phyloP scores from a whole-genome alignment of 2,888 invertebrate species.

The Acanthosepion esculentum region DNA sequence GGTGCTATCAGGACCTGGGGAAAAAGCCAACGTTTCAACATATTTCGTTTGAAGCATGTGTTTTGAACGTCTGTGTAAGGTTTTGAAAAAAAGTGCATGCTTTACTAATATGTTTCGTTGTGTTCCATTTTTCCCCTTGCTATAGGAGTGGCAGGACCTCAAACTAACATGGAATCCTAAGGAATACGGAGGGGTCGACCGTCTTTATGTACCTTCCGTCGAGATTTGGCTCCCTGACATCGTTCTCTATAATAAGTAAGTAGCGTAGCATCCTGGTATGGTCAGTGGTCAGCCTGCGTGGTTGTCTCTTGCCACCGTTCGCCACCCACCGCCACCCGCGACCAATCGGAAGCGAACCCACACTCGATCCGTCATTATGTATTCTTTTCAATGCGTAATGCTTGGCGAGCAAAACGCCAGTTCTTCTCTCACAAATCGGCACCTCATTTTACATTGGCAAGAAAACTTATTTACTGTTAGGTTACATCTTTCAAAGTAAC shows the following conservation, averaged over 20 bases:
- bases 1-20: neutral
- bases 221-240: slow-evolving; percentile 75
- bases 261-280: slow-evolving; percentile 49
- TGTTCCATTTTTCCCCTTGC: slow-evolving; percentile 46
- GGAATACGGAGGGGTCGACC: slow-evolving; percentile 94
- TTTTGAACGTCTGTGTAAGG: slow-evolving; percentile 38
- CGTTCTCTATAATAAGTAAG: slow-evolving; percentile 75
- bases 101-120: slow-evolving; percentile 39
- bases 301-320: neutral
- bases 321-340: neutral
- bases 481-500: neutral
- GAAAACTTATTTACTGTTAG: neutral
- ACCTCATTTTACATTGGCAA: neutral
- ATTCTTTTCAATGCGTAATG: neutral
- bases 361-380: neutral
- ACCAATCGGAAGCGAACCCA: neutral
- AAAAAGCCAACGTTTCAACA: slow-evolving; percentile 14
- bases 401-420: neutral
- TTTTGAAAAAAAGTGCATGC: neutral
- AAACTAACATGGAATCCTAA: slow-evolving; percentile 96
- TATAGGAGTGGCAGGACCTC: slow-evolving; percentile 81
- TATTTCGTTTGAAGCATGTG: slow-evolving; percentile 38
- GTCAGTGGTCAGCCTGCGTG: neutral
- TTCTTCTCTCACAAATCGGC: neutral
- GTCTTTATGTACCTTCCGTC: slow-evolving; percentile 95